Base-by-base conservation (phyloP, 2,888 invertebrate species). In the Drosophila pseudotakahashii region DNA sequence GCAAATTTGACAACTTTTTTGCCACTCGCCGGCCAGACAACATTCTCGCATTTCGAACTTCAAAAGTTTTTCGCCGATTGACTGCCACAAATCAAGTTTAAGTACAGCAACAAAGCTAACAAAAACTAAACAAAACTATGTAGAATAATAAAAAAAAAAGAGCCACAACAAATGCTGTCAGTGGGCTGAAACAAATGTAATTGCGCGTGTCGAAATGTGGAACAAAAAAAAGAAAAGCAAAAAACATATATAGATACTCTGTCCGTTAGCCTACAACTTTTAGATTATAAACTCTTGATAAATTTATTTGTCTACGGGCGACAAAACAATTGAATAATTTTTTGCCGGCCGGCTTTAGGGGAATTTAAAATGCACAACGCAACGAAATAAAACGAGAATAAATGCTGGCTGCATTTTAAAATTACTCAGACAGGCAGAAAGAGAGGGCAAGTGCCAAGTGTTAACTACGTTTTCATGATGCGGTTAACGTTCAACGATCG, bases 201-300 rank as follows among this genome's bases (percentile, higher is more conserved):
- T 78, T 78, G 81, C 63, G 76, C 76, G 75, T 80, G 78, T 78
- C 76, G 72, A 78, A 80, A 78, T 80, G 67, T 73, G 50, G 70
- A 36, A 68, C 75, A 53, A 45, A 50, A 45, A 26, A 26, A 30
- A 51, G 16, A 32, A 26, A 30, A 51, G 13, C 16, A 26, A 50
- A 45, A 42, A 13, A 7, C 26, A 34, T 26, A 16, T 36, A 39
- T 13, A 62, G 58, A 45, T 42, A 66, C 69, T n/a, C 23, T 39
- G 64, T 45, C 63, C 34, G 45, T 48, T 63, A 34, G 44, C 62
- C 62, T 23, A 55, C 50, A 52, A 52, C 45, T 30, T 73, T 51
- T 52, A 34, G 72, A 67, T 74, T 73, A 42, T 60, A 55, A 73
- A 51, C 59, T 54, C 44, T 52, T 41, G 75, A 73, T 74, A 67